These are phyloP conservation scores for Oryctolagus cuniculus DNA, from an alignment of 2,113 vertebrate genomes.

Conservation along the genomic window mOryCun1.1 NC_091449.1:49776001-49776500, in stretches of 20 bases:
- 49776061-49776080: background rate
- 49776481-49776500: constrained; percentile 55
- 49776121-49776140: background rate
- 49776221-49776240: background rate
- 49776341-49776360: constrained; percentile 91
- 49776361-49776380: constrained; percentile 79
- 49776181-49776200: background rate
- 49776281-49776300: background rate
- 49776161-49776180: background rate
- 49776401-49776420: too few relatives aligned
- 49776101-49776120: background rate
- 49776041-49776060: background rate
- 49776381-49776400: too few relatives aligned
- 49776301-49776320: constrained; percentile 63
- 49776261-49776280: background rate
- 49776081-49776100: background rate
- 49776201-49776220: background rate
- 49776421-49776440: background rate
- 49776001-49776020: background rate
- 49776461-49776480: background rate
- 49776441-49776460: too few relatives aligned
- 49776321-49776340: constrained; percentile 89
- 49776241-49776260: background rate
- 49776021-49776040: background rate
- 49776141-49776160: background rate